phyloP scores from a whole-genome alignment of 1,140 invertebrate genomes.

The Campoletis sonorensis region DNA sequence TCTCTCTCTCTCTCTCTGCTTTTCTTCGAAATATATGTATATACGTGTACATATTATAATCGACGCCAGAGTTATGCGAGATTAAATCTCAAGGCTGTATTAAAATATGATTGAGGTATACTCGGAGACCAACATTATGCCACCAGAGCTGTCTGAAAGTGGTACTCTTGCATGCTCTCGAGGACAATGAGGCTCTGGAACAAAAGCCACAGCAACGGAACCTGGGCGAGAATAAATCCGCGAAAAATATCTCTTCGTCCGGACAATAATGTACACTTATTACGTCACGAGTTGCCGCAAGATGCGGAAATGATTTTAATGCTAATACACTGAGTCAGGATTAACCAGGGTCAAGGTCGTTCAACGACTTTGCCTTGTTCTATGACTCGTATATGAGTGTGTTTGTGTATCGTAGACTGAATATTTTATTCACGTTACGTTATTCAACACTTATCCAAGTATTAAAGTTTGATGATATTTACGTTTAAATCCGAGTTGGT shows the following conservation, averaged over 20 bases:
- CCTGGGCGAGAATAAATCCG: neutral
- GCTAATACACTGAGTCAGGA: no score
- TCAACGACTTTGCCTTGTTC: no score
- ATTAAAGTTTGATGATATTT: no score
- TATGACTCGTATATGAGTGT: no score
- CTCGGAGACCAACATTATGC: neutral
- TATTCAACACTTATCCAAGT: no score
- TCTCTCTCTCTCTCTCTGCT: neutral
- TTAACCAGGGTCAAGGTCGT: no score
- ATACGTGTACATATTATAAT: neutral
- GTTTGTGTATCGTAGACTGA: no score
- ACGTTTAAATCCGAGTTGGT: no score
- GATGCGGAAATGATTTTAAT: no score
- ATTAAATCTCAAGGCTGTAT: constrained; percentile 52
- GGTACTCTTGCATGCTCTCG: neutral
- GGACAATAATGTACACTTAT: neutral
- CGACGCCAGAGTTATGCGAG: constrained; percentile 43
- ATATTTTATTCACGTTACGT: no score
- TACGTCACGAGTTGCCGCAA: neutral
- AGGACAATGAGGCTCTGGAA: neutral
- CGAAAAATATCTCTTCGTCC: neutral
- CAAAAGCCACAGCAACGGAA: neutral
- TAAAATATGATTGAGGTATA: constrained; percentile 48
- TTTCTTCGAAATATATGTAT: neutral
- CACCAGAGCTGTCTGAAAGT: neutral